Evolutionary conservation across 2,797 vertebrate species (phyloP).

Genomic region (Eremophila alpestris): DNA sequence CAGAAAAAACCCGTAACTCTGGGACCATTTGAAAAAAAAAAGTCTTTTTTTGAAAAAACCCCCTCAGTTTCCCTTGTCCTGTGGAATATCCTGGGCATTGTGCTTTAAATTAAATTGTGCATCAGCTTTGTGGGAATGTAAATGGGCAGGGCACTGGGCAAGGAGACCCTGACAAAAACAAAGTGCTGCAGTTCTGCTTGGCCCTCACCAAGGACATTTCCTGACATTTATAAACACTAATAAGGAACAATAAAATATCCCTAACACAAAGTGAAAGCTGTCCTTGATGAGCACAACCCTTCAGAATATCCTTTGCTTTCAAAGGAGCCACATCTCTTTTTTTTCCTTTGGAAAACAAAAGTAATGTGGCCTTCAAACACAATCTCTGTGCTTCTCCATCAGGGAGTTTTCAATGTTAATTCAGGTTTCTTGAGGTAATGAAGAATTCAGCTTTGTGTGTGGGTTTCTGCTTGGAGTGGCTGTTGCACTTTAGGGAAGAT

Average conservation of each 20-base stretch:
- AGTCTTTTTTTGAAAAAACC: background rate
- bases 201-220: slow-evolving; percentile 59
- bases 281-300: slow-evolving; percentile 62
- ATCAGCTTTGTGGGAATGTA: background rate
- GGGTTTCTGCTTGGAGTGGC: background rate
- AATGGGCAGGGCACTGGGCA: background rate
- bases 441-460: slow-evolving; percentile 31
- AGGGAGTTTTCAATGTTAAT: slow-evolving; percentile 32
- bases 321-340: slow-evolving; percentile 12
- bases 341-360: slow-evolving; percentile 48
- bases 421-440: slow-evolving; percentile 35
- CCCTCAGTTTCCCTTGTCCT: background rate
- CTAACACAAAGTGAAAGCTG: slow-evolving; percentile 49
- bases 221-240: slow-evolving; percentile 42
- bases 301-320: slow-evolving; percentile 42
- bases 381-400: slow-evolving; percentile 23
- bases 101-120: background rate
- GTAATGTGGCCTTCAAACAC: slow-evolving; percentile 40
- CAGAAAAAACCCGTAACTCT: background rate
- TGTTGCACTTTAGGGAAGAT: background rate
- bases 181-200: background rate
- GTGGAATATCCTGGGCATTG: background rate
- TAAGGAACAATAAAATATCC: slow-evolving; percentile 39
- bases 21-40: background rate
- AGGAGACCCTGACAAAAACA: background rate